These are phyloP conservation scores for Chalcosyrphus nemorum DNA, from an alignment of 2,888 invertebrate species.

Conservation along the genomic window DNA sequence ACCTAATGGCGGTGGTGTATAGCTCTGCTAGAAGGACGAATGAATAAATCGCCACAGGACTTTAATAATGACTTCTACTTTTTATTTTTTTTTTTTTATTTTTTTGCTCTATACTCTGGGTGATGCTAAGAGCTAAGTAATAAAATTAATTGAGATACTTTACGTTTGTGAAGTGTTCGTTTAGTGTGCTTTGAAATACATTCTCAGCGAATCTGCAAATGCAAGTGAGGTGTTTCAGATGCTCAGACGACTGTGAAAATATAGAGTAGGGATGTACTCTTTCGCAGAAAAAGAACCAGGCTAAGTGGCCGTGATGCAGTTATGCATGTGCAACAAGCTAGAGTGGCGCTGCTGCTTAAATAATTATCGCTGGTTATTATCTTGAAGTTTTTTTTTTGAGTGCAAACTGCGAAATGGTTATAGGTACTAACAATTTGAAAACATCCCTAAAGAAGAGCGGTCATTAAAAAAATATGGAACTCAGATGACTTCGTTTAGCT, in stretches of 20 bases:
- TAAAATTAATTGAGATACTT: slow-evolving; percentile 73
- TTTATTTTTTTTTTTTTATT: not conserved
- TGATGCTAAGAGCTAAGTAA: slow-evolving; percentile 70
- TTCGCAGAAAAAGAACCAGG: slow-evolving; percentile 32
- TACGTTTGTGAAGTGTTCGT: slow-evolving; percentile 71
- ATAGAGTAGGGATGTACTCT: slow-evolving; percentile 11
- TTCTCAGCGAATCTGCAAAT: slow-evolving; percentile 46
- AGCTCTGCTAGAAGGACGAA: slow-evolving; percentile 55
- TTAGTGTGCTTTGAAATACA: slow-evolving; percentile 70
- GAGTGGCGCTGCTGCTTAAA: slow-evolving; percentile 32
- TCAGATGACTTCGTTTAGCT: not conserved
- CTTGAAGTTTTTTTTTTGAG: not conserved
- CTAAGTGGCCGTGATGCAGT: slow-evolving; percentile 59
- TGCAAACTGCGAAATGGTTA: not conserved
- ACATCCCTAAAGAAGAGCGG: not conserved
- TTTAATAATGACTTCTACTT: slow-evolving; percentile 67
- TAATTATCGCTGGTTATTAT: slow-evolving; percentile 39
- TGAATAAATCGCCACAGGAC: slow-evolving; percentile 72
- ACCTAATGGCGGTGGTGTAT: not conserved
- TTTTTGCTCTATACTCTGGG: slow-evolving; percentile 2
- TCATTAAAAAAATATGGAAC: not conserved
- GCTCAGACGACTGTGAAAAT: slow-evolving; percentile 20
- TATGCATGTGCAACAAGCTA: slow-evolving; percentile 43
- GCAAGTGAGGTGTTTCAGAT: slow-evolving; percentile 47
- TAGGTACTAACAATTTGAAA: not conserved